phyloP scores from a whole-genome alignment of 2,113 vertebrate genomes.

The Tamias sibiricus region DNA sequence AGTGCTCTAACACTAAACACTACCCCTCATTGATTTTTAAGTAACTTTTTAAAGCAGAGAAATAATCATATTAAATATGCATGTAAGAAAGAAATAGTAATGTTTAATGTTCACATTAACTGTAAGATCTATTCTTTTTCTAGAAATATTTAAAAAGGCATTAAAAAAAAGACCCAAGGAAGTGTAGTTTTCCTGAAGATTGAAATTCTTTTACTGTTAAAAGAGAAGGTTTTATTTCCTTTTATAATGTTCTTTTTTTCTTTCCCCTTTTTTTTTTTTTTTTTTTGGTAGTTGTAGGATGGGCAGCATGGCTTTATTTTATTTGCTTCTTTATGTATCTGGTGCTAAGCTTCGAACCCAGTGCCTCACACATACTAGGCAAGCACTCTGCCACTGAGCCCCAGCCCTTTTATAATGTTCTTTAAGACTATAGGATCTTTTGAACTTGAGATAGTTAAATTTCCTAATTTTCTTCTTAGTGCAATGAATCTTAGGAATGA shows the following conservation, averaged over 20 bases:
- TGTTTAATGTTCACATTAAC: conserved; percentile 12
- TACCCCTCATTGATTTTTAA: neutral
- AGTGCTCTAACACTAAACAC: neutral
- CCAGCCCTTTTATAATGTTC: neutral
- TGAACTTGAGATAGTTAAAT: conserved; percentile 55
- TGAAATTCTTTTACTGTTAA: conserved; percentile 34
- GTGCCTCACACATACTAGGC: too few relatives aligned
- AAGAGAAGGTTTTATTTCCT: neutral
- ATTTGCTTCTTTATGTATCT: too few relatives aligned
- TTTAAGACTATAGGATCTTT: conserved; percentile 32
- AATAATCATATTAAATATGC: conserved; percentile 35
- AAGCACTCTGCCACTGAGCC: too few relatives aligned
- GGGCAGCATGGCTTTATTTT: too few relatives aligned
- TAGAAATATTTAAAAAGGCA: conserved; percentile 44
- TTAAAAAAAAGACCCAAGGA: neutral
- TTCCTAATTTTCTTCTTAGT: conserved; percentile 23
- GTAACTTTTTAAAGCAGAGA: neutral
- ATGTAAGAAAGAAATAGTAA: neutral
- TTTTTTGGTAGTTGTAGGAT: too few relatives aligned
- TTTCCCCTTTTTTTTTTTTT: too few relatives aligned
- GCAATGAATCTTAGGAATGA: neutral
- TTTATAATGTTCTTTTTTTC: neutral
- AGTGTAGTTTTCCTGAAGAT: conserved; percentile 24
- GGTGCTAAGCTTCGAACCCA: too few relatives aligned
- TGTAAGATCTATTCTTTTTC: conserved; percentile 26